Evolutionary conservation across 1,140 invertebrate species (phyloP), one percentile per base, ranked within the genome.

Genomic region (Rhagoletis pomonella): DNA sequence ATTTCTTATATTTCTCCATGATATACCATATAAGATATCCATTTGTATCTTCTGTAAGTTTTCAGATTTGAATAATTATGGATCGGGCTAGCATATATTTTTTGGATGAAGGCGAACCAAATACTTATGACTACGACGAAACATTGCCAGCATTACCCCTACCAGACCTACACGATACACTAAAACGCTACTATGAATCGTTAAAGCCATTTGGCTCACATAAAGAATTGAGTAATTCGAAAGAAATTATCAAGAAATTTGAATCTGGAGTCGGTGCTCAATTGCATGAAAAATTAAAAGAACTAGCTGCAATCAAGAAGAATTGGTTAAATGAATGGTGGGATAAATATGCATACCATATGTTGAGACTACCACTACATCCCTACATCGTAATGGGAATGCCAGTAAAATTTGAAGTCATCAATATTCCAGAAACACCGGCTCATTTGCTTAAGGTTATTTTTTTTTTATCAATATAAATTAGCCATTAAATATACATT

Each of bases 321-420:
- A 93, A 93, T 88, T 93, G 93, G 92, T 86, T 93, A 89, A 92
- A 93, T 29, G 95, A 95, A 92, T 96, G 96, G 96, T 97, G 96
- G 96, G 96, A 97, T 91, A 95, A 96, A 89, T 96, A 95, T 92
- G 96, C 96, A 1, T 97, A 97, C 91, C 94, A 96, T 44, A 90
- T 94, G 81, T 93, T 95, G 19, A 93, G 96, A 58, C 93, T 94
- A 65, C 95, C 96, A 0, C 93, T 96, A 29, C 94, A 96, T 94
- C 93, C 93, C 47, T 93, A 91, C 59, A 91, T 91, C 50, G 90
- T 93, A 4, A 94, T 94, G 92, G 86, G 89, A 0, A 91, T 91
- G 90, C 87, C 90, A 6, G 62, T 90, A 2, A 89, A 91, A 39
- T 39, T 93, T 47, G 88, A 90, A 59, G 42, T 90, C 58, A 89